phyloP scores from a whole-genome alignment of 1,140 invertebrate genomes.

The Neotoxoptera formosana region DNA sequence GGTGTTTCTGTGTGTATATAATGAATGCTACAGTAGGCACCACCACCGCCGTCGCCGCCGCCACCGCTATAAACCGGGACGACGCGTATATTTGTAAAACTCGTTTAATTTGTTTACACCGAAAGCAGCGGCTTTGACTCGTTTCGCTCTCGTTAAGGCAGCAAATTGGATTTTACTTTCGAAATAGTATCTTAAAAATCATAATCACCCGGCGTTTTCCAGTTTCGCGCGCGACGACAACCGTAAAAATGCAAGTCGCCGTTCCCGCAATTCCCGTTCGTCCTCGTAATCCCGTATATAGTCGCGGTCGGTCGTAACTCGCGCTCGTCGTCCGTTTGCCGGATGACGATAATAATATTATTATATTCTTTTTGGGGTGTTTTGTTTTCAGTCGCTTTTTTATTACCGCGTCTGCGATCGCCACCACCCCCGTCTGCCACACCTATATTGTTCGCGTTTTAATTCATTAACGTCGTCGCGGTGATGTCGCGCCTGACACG shows the following conservation, averaged over 20 bases:
- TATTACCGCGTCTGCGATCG: not conserved
- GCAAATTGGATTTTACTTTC: conserved; percentile 34
- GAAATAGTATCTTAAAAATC: conserved; percentile 39
- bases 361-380: not conserved
- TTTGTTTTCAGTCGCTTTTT: not conserved
- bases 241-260: not conserved
- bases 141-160: not conserved
- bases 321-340: not conserved
- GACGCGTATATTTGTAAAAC: conserved; percentile 3
- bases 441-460: not conserved
- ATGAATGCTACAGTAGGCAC: not conserved
- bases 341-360: not conserved
- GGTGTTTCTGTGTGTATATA: not conserved
- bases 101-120: conserved; percentile 37
- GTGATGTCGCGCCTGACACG: too few species aligned
- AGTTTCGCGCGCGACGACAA: not conserved
- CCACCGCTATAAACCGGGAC: not conserved
- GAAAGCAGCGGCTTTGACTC: conserved; percentile 20
- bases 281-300: not conserved
- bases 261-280: not conserved
- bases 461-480: conserved; percentile 2
- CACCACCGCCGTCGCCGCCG: too few species aligned
- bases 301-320: not conserved
- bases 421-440: too few species aligned
- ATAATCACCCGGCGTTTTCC: not conserved